Evolutionary conservation across 2,113 vertebrate genomes (phyloP).

Genomic region (Ochotona curzoniae): DNA sequence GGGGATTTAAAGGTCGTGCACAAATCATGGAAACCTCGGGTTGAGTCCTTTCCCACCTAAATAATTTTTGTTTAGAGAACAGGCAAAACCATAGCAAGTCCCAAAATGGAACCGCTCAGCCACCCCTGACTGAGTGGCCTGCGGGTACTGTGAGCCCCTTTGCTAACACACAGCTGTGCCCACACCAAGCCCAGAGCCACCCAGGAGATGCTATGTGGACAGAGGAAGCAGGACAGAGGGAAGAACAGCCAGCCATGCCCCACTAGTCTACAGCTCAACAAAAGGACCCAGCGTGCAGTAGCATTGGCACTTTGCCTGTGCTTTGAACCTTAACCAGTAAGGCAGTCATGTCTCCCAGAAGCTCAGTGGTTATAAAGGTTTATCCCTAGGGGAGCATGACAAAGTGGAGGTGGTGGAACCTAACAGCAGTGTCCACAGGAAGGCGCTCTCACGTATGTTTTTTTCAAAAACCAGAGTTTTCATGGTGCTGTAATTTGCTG

Average conservation of each 20-base stretch:
- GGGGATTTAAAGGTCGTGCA: constrained; percentile 74
- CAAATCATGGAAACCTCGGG: constrained; percentile 72
- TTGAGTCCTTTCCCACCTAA: constrained; percentile 76
- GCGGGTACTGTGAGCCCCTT: background rate
- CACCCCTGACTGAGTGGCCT: background rate
- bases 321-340: background rate
- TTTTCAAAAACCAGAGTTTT: no score
- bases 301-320: background rate
- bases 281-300: background rate
- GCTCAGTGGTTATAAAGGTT: no score
- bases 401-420: no score
- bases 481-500: no score
- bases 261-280: background rate
- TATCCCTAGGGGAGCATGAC: no score
- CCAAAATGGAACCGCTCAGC: constrained; percentile 13
- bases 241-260: background rate
- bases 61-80: constrained; percentile 69
- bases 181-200: background rate
- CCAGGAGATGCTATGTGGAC: background rate
- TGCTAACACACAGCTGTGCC: background rate
- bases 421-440: no score
- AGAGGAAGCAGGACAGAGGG: background rate
- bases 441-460: no score
- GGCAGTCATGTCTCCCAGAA: no score
- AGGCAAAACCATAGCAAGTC: constrained; percentile 49